phyloP scores from a whole-genome alignment of 2,113 vertebrate genomes.

The Apteryx owenii region DNA sequence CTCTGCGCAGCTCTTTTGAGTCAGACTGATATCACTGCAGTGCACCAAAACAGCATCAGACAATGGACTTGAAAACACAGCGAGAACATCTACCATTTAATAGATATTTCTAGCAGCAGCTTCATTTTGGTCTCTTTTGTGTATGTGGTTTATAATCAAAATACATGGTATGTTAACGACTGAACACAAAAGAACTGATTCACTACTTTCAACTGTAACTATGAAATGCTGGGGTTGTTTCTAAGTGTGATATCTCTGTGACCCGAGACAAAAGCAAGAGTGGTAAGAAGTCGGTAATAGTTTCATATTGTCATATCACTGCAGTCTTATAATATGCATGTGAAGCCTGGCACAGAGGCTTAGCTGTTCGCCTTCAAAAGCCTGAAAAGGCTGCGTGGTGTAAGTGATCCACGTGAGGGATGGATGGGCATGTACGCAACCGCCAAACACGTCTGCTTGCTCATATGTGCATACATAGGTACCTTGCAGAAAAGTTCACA shows the following conservation, averaged over 20 bases:
- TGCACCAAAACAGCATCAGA: conserved; percentile 7
- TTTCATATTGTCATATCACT: neutral
- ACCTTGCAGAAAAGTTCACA: neutral
- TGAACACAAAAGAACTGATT: neutral
- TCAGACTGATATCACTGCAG: neutral
- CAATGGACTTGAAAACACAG: conserved; percentile 15
- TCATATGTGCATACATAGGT: neutral
- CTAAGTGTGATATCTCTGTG: neutral
- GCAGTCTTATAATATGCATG: fast-evolving
- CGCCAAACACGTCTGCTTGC: neutral
- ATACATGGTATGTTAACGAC: neutral
- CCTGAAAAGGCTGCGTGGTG: neutral
- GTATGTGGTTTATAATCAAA: neutral
- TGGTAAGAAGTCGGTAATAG: neutral
- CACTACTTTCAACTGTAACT: neutral
- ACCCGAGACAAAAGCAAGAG: neutral
- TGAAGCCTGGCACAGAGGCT: neutral
- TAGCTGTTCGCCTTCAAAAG: neutral
- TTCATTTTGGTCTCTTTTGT: neutral
- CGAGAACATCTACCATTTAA: neutral
- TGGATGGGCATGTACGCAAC: neutral
- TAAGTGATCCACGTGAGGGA: neutral
- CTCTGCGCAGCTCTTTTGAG: conserved; percentile 36
- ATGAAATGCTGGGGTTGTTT: neutral
- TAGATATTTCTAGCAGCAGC: neutral